Evolutionary conservation across 2,797 vertebrate genomes (phyloP).

Genomic region (Synaphobranchus kaupii): DNA sequence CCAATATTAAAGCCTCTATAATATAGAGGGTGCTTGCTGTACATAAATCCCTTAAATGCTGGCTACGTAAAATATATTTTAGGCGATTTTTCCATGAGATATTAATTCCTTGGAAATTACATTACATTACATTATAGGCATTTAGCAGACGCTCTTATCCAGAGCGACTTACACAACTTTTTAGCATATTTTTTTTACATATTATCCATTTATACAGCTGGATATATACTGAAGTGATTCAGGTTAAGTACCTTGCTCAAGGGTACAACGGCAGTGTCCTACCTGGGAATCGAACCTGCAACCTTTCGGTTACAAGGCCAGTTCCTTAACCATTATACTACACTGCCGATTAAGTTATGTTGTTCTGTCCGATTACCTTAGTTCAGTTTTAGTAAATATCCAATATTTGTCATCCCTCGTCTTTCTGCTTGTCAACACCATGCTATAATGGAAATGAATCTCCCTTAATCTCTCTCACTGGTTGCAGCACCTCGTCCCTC

Average conservation of each 20-base stretch:
- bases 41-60: not conserved
- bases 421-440: not conserved
- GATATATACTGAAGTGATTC: too few species aligned
- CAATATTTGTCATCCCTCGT: not conserved
- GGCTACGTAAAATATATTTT: not conserved
- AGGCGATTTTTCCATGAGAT: not conserved
- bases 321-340: too few species aligned
- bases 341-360: not conserved
- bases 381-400: not conserved
- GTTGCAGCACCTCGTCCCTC: constrained; percentile 61
- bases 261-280: too few species aligned
- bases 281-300: too few species aligned
- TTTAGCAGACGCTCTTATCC: too few species aligned
- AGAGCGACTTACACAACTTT: too few species aligned
- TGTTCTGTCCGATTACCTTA: not conserved
- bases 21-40: not conserved
- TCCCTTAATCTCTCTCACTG: constrained; percentile 16
- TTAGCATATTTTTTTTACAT: too few species aligned
- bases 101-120: not conserved
- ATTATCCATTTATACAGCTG: too few species aligned
- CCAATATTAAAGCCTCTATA: not conserved
- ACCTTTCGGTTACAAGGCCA: too few species aligned
- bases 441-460: not conserved
- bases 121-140: too few species aligned
- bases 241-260: too few species aligned